Evolutionary conservation across 2,888 invertebrate genomes (phyloP).

Genomic region (Mactromeris polynyma): DNA sequence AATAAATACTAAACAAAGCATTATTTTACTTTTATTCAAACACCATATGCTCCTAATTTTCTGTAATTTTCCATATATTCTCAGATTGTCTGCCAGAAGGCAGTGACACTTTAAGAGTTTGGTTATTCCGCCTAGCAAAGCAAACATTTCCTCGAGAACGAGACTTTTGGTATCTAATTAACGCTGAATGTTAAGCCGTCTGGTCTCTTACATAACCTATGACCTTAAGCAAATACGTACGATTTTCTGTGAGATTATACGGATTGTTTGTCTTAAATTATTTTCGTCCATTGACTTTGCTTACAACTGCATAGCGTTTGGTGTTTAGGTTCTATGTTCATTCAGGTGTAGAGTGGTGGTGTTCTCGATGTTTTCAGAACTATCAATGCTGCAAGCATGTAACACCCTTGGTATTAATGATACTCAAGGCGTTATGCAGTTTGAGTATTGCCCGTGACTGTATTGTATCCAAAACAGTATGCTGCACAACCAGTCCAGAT

Average conservation of each 20-base stretch:
- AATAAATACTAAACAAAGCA: too few species aligned
- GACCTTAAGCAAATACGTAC: neutral
- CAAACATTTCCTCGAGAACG: neutral
- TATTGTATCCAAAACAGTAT: too few species aligned
- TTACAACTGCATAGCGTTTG: too few species aligned
- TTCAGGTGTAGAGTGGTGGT: too few species aligned
- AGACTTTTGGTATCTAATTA: slow-evolving; percentile 4
- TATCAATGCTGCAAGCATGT: too few species aligned
- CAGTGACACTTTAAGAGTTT: neutral
- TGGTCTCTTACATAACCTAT: neutral
- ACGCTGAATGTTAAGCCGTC: slow-evolving; percentile 11
- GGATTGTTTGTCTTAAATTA: neutral
- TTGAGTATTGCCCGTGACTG: too few species aligned
- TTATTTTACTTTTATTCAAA: too few species aligned
- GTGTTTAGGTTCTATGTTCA: too few species aligned
- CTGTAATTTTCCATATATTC: neutral
- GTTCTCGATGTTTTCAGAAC: too few species aligned
- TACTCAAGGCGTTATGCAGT: too few species aligned
- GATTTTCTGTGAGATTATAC: neutral
- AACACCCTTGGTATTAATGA: too few species aligned
- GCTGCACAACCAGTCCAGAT: too few species aligned
- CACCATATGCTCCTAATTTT: neutral
- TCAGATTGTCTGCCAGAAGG: neutral
- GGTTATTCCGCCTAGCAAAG: neutral
- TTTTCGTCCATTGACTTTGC: neutral